Evolutionary conservation across 2,888 invertebrate genomes (phyloP), one percentile per base, ranked within the genome.

Genomic region (Ophioninae sp.): DNA sequence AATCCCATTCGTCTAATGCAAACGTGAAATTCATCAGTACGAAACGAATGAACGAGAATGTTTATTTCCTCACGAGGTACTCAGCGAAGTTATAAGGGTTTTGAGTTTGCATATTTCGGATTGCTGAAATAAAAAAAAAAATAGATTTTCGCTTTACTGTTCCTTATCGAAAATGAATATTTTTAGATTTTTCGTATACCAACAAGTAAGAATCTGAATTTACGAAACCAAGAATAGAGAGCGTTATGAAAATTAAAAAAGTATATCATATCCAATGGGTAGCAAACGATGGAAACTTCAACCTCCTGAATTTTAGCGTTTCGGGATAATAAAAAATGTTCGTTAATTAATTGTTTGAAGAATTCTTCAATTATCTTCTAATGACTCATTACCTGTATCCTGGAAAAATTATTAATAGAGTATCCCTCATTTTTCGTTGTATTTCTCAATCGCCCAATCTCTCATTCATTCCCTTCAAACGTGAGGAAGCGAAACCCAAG

Each of bases 1-100:
- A 21, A 44, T 61, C 2, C 21, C 39, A 6, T 41, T n/a, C 65
- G 69, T n/a, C 30, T 30, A 7, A n/a, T 69, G 1, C 30, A 10
- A 30, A 59, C 30, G 30, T 23, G 30, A 39, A 56, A 57, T 44
- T 6, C 30, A 74, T 74, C 79, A 69, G 79, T 82, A 69, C 65
- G 78, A 21, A 74, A 68, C 57, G 44, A 21, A 56, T 10, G 41
- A 62, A 50, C 21, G 8, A 8, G 21, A 21, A 10, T 23, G 30
- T 44, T 8, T 13, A 17, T 61, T 73, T 41, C 6, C 61, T n/a
- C n/a, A 37, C 37, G 10, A 10, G 30, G 30, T 30, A 20, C 17
- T 50, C 56, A 30, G 7, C 41, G 21, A 30, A 30, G 30, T 30
- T 30, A 30, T 30, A 1, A 30, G 30, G 30, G 3, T 2, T 30